Conservation (phyloP, 2,888 invertebrate species). For the Eupithecia subfuscata region DNA sequence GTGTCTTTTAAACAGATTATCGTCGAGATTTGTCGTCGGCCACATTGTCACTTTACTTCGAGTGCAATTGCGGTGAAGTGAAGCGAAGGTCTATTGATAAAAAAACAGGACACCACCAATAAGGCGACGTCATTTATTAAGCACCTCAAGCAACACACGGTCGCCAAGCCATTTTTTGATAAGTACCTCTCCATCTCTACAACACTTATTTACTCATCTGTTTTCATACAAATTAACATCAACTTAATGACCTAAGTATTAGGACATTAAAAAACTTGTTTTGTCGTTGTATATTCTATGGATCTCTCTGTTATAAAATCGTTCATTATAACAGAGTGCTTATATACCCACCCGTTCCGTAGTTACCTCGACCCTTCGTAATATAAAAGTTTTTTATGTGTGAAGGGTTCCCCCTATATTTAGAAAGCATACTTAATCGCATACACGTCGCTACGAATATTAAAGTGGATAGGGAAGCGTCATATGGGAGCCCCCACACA, state of each 20-base stretch:
- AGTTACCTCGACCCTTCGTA: conserved; percentile 74
- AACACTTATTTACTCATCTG: not conserved
- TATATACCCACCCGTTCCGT: conserved; percentile 74
- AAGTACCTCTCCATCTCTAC: not conserved
- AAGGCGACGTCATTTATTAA: not conserved
- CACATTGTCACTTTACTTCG: not conserved
- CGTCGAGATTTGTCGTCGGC: not conserved
- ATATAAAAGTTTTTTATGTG: conserved; percentile 69
- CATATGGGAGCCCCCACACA: conserved; percentile 76
- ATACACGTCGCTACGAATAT: conserved; percentile 76
- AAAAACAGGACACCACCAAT: not conserved
- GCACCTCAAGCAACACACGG: not conserved
- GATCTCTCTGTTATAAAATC: conserved; percentile 54
- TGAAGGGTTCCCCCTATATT: conserved; percentile 76
- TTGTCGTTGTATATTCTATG: conserved; percentile 48
- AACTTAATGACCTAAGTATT: not conserved
- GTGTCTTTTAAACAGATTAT: too few relatives aligned
- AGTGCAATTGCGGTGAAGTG: not conserved
- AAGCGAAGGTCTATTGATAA: not conserved
- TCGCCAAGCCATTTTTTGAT: not conserved
- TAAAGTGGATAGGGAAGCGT: conserved; percentile 80
- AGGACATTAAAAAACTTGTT: conserved; percentile 19
- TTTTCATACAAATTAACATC: not conserved
- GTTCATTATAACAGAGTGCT: conserved; percentile 70
- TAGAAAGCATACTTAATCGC: conserved; percentile 81